Conservation (phyloP, 2,888 invertebrate species). For the Drosophila glabriapex region DNA sequence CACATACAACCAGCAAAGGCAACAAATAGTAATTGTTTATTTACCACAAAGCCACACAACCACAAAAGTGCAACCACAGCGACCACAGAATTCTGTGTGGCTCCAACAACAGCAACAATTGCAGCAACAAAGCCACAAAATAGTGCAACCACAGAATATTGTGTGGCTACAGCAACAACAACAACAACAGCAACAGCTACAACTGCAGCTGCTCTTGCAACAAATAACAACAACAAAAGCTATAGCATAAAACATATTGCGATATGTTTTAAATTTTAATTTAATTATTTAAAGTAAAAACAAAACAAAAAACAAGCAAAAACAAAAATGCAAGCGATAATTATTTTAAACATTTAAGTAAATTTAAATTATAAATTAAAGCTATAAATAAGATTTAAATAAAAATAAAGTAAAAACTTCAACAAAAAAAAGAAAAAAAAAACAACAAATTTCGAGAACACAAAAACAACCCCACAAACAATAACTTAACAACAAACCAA, state of each 20-base stretch:
- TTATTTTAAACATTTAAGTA: slow-evolving; percentile 85
- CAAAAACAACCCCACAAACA: slow-evolving; percentile 47
- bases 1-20: slow-evolving; percentile 56
- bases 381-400: slow-evolving; percentile 83
- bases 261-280: slow-evolving; percentile 84
- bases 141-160: not conserved
- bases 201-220: slow-evolving; percentile 43
- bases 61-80: slow-evolving; percentile 61
- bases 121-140: slow-evolving; percentile 30
- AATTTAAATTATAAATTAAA: slow-evolving; percentile 85
- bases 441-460: slow-evolving; percentile 54
- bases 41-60: slow-evolving; percentile 73
- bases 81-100: slow-evolving; percentile 52
- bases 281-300: slow-evolving; percentile 84
- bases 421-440: slow-evolving; percentile 63
- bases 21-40: slow-evolving; percentile 76
- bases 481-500: slow-evolving; percentile 55
- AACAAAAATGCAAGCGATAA: slow-evolving; percentile 83
- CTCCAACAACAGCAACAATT: slow-evolving; percentile 39
- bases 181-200: slow-evolving; percentile 52
- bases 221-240: slow-evolving; percentile 51
- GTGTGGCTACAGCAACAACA: slow-evolving; percentile 14
- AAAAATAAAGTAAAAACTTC: slow-evolving; percentile 78
- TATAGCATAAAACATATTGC: slow-evolving; percentile 72
- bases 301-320: slow-evolving; percentile 57